Conservation (phyloP, 2,797 vertebrate species). For the Harpagifer antarcticus region DNA sequence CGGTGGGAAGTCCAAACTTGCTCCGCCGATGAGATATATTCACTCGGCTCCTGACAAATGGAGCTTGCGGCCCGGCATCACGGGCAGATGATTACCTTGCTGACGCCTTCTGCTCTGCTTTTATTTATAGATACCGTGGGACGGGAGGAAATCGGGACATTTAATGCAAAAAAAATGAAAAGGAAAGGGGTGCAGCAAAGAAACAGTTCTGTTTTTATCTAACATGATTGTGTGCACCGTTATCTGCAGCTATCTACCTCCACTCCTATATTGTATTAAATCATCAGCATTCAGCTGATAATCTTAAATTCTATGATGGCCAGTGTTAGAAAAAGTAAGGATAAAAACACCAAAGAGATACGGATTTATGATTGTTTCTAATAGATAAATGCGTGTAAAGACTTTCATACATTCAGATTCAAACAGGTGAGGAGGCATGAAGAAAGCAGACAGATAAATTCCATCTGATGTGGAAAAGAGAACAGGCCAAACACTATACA, state of each 20-base stretch:
- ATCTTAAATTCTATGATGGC: neutral
- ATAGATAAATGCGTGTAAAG: neutral
- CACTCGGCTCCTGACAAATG: constrained; percentile 60
- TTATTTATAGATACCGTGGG: constrained; percentile 58
- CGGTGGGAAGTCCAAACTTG: constrained; percentile 66
- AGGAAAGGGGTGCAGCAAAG: too few relatives aligned
- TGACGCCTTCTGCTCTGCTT: constrained; percentile 54
- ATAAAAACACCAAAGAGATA: neutral
- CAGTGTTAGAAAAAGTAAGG: neutral
- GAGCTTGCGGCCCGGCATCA: constrained; percentile 48
- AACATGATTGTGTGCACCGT: neutral
- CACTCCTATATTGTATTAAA: neutral
- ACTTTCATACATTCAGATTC: neutral
- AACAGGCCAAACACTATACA: neutral
- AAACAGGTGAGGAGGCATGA: neutral
- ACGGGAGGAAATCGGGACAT: constrained; percentile 15
- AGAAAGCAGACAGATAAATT: neutral
- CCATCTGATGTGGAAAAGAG: neutral
- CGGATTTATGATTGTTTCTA: neutral
- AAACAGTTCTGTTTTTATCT: constrained; percentile 41
- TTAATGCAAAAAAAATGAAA: constrained; percentile 11
- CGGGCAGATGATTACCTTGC: constrained; percentile 69
- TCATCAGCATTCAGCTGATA: neutral
- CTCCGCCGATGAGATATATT: constrained; percentile 61
- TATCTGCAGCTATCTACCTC: neutral